These are phyloP conservation scores for Bergia puertoricense DNA, from an alignment of 92 coral and sea anemone genomes.

Conservation along the genomic window DNA sequence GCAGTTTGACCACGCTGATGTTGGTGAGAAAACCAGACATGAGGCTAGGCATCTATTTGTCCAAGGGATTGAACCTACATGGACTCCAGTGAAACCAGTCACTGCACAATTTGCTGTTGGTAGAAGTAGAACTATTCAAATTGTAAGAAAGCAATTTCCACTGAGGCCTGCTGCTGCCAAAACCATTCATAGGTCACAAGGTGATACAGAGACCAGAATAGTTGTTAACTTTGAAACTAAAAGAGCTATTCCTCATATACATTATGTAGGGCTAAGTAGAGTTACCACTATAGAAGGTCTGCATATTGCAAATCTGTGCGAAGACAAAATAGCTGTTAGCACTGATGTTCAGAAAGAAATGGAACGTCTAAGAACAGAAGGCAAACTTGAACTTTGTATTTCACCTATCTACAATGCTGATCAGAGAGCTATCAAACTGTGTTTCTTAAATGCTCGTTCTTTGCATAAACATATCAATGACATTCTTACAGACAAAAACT, in stretches of 20 bases:
- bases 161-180: conserved; percentile 16
- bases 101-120: conserved; percentile 69
- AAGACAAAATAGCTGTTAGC: conserved; percentile 27
- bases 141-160: conserved; percentile 63
- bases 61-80: conserved; percentile 43
- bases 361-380: conserved; percentile 19
- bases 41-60: conserved; percentile 47
- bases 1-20: conserved; percentile 50
- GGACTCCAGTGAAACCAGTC: conserved; percentile 56
- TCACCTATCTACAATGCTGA: neutral
- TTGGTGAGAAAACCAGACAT: conserved; percentile 48
- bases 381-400: conserved; percentile 20
- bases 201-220: neutral
- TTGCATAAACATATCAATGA: conserved; percentile 6
- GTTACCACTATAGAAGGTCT: no score
- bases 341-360: conserved; percentile 30
- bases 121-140: conserved; percentile 61
- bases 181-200: neutral
- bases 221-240: neutral
- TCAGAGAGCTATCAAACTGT: neutral
- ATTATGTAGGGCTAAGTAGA: no score
- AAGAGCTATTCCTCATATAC: no score
- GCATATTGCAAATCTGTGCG: no score
- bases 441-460: conserved; percentile 2
- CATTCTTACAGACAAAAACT: neutral